Evolutionary conservation across 2,113 vertebrate species (phyloP).

Genomic region (Panthera tigris): DNA sequence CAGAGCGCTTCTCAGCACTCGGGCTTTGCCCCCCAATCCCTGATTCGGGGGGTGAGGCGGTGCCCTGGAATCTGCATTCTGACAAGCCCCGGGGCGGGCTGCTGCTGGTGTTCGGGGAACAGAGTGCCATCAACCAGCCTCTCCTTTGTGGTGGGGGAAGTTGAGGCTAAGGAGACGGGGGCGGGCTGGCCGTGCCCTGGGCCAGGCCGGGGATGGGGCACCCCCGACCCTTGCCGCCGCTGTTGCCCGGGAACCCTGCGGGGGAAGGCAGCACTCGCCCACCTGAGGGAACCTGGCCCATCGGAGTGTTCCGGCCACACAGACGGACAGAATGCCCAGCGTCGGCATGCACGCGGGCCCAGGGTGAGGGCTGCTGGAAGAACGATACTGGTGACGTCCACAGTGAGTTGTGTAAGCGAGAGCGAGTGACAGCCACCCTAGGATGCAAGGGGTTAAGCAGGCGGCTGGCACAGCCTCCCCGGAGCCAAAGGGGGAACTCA

Average conservation of each 20-base stretch:
- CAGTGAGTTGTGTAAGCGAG: background rate
- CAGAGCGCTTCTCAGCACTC: background rate
- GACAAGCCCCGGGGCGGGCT: accelerated
- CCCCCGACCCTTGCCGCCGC: background rate
- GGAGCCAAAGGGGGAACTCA: constrained; percentile 80
- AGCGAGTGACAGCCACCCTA: constrained; percentile 22
- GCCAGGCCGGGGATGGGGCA: background rate
- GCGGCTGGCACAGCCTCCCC: constrained; percentile 81
- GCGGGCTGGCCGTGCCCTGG: background rate
- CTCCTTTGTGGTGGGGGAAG: background rate
- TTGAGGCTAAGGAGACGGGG: background rate
- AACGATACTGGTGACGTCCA: accelerated
- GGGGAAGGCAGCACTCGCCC: background rate
- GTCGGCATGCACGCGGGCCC: background rate
- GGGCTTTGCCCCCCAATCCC: background rate
- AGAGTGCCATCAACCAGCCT: background rate
- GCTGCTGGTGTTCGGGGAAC: accelerated
- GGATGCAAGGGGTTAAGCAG: constrained; percentile 72
- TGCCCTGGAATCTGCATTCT: background rate
- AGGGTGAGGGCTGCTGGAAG: background rate
- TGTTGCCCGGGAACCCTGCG: background rate
- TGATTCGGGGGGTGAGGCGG: background rate
- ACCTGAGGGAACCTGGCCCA: background rate
- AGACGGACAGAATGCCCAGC: background rate
- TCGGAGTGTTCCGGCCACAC: background rate